Percentiles rank a stretch among this genome's conserved stretches.
Conservation (phyloP, 2,113 vertebrate genomes). For the Mandrillus leucophaeus region DNA sequence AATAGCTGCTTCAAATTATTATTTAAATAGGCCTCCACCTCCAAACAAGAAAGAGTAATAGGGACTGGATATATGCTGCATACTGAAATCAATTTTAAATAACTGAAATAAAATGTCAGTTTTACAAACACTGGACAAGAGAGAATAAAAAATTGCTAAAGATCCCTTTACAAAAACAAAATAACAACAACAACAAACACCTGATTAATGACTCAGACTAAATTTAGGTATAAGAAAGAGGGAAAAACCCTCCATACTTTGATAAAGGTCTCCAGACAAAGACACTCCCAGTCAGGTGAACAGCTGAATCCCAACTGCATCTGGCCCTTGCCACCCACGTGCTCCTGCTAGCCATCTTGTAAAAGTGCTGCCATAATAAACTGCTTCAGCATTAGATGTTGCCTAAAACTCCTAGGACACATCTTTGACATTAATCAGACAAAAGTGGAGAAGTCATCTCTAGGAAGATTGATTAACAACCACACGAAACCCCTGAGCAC, state of each 20-base stretch:
- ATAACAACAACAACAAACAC: neutral
- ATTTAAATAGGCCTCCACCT: neutral
- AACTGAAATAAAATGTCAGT: neutral
- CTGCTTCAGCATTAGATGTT: accelerated
- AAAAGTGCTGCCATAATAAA: neutral
- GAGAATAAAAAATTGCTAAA: neutral
- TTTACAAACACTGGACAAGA: neutral
- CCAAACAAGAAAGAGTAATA: neutral
- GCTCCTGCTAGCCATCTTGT: accelerated
- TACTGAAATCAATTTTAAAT: neutral
- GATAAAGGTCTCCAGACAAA: no score
- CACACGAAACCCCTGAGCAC: neutral
- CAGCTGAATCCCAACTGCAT: no score
- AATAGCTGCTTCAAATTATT: neutral
- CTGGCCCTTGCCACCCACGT: no score
- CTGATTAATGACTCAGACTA: neutral
- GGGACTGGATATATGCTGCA: neutral
- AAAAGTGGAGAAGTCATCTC: neutral
- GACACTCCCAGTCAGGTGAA: no score
- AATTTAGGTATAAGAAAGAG: neutral
- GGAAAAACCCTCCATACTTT: neutral
- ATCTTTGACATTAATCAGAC: neutral
- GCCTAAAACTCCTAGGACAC: no score
- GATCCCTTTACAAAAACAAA: neutral
- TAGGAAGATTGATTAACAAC: neutral